Percentiles rank a stretch among this genome's conserved stretches.
phyloP scores from a whole-genome alignment of 2,888 invertebrate species.

The Marasmarcha lunaedactyla region DNA sequence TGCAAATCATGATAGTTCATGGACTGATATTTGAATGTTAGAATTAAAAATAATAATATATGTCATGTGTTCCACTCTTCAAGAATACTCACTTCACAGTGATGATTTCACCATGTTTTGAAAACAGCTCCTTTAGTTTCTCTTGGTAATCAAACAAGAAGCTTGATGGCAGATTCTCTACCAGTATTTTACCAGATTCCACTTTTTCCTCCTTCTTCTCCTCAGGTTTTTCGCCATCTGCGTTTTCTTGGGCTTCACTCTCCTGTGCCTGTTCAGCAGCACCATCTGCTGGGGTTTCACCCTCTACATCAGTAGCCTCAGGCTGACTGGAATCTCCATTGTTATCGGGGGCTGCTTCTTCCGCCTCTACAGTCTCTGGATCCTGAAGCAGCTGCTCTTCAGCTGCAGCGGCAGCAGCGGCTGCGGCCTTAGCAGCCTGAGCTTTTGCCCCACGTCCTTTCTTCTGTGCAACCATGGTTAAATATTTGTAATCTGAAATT shows the following conservation, averaged over 20 bases:
- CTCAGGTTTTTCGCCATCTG: slow-evolving; percentile 33
- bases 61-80: slow-evolving; percentile 9
- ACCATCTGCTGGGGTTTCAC: slow-evolving; percentile 16
- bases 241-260: slow-evolving; percentile 25
- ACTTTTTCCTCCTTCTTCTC: slow-evolving; percentile 53
- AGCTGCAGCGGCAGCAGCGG: slow-evolving; percentile 27
- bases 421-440: slow-evolving; percentile 40
- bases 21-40: slow-evolving; percentile 68
- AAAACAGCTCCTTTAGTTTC: slow-evolving; percentile 60
- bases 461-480: slow-evolving; percentile 57
- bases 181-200: slow-evolving; percentile 61
- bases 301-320: slow-evolving; percentile 20
- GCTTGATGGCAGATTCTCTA: slow-evolving; percentile 57
- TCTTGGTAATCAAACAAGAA: slow-evolving; percentile 63
- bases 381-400: slow-evolving; percentile 25
- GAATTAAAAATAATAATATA: slow-evolving; percentile 19
- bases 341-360: slow-evolving; percentile 38
- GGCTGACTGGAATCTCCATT: slow-evolving; percentile 40
- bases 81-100: slow-evolving; percentile 47
- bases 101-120: slow-evolving; percentile 54
- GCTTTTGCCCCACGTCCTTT: slow-evolving; percentile 57
- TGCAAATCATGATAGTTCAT: slow-evolving; percentile 25
- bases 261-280: slow-evolving; percentile 21
- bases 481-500: slow-evolving; percentile 15
- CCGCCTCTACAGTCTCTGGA: slow-evolving; percentile 28